Conservation (phyloP, 2,113 vertebrate species). For the Sander vitreus region DNA sequence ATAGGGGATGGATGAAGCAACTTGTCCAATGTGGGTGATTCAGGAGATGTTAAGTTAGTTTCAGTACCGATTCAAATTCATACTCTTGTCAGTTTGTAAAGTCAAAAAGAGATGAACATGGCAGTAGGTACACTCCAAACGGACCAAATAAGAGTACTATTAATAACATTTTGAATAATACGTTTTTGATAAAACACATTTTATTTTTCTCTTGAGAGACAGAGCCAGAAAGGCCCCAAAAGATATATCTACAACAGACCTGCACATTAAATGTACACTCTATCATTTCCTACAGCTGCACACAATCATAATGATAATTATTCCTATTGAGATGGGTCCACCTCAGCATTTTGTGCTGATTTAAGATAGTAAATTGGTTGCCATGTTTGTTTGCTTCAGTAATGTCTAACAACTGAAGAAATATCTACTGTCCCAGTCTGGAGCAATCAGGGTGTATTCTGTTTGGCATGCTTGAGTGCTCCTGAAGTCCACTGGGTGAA, state of each 20-base stretch:
- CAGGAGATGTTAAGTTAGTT: constrained; percentile 4
- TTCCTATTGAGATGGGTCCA: constrained; percentile 69
- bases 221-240: constrained; percentile 52
- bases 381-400: constrained; percentile 81
- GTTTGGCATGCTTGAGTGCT: constrained; percentile 66
- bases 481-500: constrained; percentile 74
- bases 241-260: constrained; percentile 64
- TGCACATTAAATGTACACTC: constrained; percentile 61
- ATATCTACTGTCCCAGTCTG: constrained; percentile 68
- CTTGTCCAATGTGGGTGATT: constrained; percentile 18
- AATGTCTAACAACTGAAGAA: constrained; percentile 82
- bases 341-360: constrained; percentile 69
- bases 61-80: neutral
- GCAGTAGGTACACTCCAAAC: neutral
- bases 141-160: neutral
- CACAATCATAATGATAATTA: constrained; percentile 76
- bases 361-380: constrained; percentile 72
- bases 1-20: constrained; percentile 21
- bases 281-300: constrained; percentile 81
- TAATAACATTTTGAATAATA: neutral
- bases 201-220: neutral
- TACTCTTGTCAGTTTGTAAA: neutral
- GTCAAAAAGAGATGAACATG: neutral
- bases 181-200: neutral
- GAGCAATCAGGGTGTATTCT: constrained; percentile 69